Conservation (phyloP, 2,797 vertebrate species). For the Manis crassicaudata region DNA sequence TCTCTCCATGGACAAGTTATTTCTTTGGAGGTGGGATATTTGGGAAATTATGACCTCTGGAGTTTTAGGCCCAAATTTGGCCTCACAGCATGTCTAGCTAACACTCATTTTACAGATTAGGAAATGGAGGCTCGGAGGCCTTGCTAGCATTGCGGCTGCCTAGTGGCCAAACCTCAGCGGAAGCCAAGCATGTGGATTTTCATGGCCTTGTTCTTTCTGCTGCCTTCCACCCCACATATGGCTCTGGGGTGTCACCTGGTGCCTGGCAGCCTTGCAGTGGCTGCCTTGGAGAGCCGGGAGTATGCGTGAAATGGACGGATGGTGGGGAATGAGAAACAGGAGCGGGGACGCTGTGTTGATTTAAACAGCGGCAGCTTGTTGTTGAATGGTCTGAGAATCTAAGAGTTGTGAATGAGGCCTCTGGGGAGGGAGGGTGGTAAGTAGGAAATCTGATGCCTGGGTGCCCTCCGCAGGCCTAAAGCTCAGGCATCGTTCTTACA, state of each 20-base stretch:
- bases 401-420: not conserved
- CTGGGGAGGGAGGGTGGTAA: not conserved
- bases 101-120: not conserved
- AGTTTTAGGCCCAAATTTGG: not conserved
- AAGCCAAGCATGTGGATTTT: not conserved
- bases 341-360: not conserved
- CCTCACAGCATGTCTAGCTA: not conserved
- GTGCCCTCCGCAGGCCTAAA: not conserved
- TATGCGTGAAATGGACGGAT: not conserved
- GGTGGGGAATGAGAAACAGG: not conserved
- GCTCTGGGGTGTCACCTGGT: not conserved
- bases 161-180: not conserved
- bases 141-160: not conserved
- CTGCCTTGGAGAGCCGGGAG: not conserved
- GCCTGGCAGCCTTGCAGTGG: accelerated
- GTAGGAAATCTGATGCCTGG: not conserved
- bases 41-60: not conserved
- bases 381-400: not conserved
- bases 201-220: not conserved
- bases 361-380: not conserved
- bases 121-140: not conserved
- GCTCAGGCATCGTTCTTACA: not conserved
- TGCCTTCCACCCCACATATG: not conserved
- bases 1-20: not conserved
- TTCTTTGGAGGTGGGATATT: not conserved